Evolutionary conservation across 2,888 invertebrate genomes (phyloP).

Genomic region (Parnassius orleans): DNA sequence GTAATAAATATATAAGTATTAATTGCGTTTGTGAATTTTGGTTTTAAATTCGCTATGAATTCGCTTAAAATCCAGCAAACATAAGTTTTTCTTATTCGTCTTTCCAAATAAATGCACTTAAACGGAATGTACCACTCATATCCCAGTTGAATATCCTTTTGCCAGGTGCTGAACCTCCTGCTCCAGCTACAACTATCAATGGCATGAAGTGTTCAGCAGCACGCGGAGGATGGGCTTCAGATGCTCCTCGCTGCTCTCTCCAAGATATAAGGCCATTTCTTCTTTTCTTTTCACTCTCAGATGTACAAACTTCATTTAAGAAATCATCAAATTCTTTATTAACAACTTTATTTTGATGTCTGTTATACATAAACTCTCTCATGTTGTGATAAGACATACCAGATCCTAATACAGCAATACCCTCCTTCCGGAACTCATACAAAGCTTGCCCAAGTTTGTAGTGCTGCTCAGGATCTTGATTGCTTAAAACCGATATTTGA

Average conservation of each 20-base stretch:
- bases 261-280: slow-evolving; percentile 51
- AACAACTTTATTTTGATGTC: slow-evolving; percentile 46
- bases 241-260: slow-evolving; percentile 60
- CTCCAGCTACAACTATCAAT: slow-evolving; percentile 64
- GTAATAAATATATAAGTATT: too few species aligned
- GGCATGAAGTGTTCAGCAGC: slow-evolving; percentile 76
- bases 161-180: slow-evolving; percentile 58
- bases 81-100: slow-evolving; percentile 40
- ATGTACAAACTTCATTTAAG: slow-evolving; percentile 58
- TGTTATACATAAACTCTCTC: slow-evolving; percentile 56
- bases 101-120: slow-evolving; percentile 71
- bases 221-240: slow-evolving; percentile 60
- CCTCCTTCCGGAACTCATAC: slow-evolving; percentile 64
- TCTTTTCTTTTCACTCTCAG: slow-evolving; percentile 49
- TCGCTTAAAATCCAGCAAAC: background rate
- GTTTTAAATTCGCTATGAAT: background rate
- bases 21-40: background rate
- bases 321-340: slow-evolving; percentile 69
- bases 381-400: slow-evolving; percentile 77
- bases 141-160: slow-evolving; percentile 72
- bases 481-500: slow-evolving; percentile 63
- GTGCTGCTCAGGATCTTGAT: slow-evolving; percentile 62
- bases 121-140: slow-evolving; percentile 57
- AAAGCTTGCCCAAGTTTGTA: slow-evolving; percentile 62
- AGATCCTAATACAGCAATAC: slow-evolving; percentile 64